Evolutionary conservation across 2,113 vertebrate genomes (phyloP), one percentile per base, ranked within the genome.

Genomic region (Vulpes vulpes): DNA sequence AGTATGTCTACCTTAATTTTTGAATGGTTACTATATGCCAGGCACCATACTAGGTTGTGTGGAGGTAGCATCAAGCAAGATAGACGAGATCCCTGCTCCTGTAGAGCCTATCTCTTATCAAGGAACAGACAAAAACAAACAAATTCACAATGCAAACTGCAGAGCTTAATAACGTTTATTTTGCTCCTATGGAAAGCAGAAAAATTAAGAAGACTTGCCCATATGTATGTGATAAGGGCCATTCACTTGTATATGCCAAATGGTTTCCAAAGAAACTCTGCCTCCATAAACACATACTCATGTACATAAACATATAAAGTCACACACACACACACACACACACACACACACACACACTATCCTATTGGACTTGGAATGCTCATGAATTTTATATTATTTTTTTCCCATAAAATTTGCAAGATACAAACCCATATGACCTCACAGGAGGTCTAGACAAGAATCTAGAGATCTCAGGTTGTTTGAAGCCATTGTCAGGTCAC

Each of bases 161-260:
- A 53, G 55, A 43, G n/a, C 71, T 95, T 57, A 11, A 2, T 38
- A 55, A 74, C 55, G 49, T 79, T 55, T 16, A 49, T 69, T 35
- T 89, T 55, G 32, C 35, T 64, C 16, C 49, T 79, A 4, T 55
- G 76, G 38, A 93, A 91, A 89, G 91, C 2, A 62, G 67, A 2
- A 49, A 30, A 74, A 69, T 27, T 25, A 32, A 89, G 12, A 49
- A 67, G 60, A 83, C 25, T n/a, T 74, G 38, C 12, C 84, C 1
- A 4, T 16, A 30, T 0, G 0, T 5, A 2, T 8, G 11, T 11
- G 2, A 9, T 53, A 60, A 92, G 43, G 30, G 23, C 35, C 11
- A 5, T 19, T 88, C 25, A 86, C 35, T 6, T 73, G 27, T 25
- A 57, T 83, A 88, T 88, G 59, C 78, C 74, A 32, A 9, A 12